Conservation (phyloP, 2,888 invertebrate species). For the Acanthopleura granulata region DNA sequence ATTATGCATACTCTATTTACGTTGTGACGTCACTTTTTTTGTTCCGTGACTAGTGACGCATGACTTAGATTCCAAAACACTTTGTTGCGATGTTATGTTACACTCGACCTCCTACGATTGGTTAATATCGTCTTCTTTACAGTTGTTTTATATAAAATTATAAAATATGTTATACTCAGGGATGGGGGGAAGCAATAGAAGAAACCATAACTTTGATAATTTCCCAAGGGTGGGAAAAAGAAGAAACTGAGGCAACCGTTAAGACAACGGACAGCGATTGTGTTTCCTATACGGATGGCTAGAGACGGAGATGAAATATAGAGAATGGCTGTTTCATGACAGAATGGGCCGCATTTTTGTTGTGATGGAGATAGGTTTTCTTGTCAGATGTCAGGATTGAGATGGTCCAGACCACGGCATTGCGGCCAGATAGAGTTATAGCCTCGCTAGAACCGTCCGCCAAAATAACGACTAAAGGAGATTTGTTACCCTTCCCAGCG, state of each 20-base stretch:
- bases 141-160: no score
- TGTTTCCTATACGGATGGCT: neutral
- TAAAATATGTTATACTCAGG: no score
- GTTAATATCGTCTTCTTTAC: no score
- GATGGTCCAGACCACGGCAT: neutral
- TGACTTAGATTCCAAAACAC: no score
- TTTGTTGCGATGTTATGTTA: no score
- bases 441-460: neutral
- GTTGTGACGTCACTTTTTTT: no score
- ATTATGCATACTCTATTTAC: no score
- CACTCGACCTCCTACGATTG: no score
- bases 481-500: neutral
- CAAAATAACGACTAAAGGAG: neutral
- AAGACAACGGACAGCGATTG: no score
- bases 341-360: neutral
- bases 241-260: no score
- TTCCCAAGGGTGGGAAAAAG: neutral
- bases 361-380: neutral
- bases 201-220: neutral
- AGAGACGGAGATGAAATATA: neutral
- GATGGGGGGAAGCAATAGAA: neutral
- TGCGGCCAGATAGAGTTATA: neutral
- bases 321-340: slow-evolving; percentile 3
- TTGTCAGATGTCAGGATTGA: slow-evolving; percentile 14
- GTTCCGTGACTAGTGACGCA: no score